These are phyloP conservation scores for Phrynocephalus vlangalii DNA, from an alignment of 2,797 vertebrate species.

Conservation along the genomic window DNA sequence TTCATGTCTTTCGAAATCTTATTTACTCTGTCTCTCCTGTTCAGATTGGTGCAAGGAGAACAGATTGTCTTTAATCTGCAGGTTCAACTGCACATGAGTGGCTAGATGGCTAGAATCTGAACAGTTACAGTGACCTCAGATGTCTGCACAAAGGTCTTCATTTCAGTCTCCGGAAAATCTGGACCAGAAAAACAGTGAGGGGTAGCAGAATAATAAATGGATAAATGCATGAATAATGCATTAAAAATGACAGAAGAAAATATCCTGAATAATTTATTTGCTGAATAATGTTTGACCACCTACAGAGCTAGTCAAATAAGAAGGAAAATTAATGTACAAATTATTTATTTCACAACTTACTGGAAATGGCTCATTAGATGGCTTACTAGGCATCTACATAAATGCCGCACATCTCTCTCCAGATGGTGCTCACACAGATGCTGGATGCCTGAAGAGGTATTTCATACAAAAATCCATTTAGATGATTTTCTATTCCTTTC, in stretches of 20 bases:
- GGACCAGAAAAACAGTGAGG: conserved; percentile 13
- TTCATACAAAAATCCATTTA: conserved; percentile 7
- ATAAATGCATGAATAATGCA: conserved; percentile 26
- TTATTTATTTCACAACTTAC: conserved; percentile 44
- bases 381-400: not conserved
- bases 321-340: conserved; percentile 44
- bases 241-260: conserved; percentile 27
- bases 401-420: conserved; percentile 24
- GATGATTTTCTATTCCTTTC: conserved; percentile 8
- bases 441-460: conserved; percentile 2
- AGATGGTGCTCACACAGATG: not conserved
- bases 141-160: conserved; percentile 36
- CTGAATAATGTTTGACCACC: conserved; percentile 16
- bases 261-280: conserved; percentile 45
- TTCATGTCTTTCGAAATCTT: conserved; percentile 45
- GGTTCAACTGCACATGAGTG: conserved; percentile 30
- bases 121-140: not conserved
- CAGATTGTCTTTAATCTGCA: conserved; percentile 61
- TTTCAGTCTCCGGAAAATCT: conserved; percentile 11
- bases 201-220: conserved; percentile 12
- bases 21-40: conserved; percentile 50
- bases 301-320: conserved; percentile 37
- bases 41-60: conserved; percentile 49
- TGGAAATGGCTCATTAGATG: conserved; percentile 22
- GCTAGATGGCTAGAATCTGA: conserved; percentile 49